phyloP scores from a whole-genome alignment of 2,113 vertebrate genomes.

The Telmatochromis brachygnathus region DNA sequence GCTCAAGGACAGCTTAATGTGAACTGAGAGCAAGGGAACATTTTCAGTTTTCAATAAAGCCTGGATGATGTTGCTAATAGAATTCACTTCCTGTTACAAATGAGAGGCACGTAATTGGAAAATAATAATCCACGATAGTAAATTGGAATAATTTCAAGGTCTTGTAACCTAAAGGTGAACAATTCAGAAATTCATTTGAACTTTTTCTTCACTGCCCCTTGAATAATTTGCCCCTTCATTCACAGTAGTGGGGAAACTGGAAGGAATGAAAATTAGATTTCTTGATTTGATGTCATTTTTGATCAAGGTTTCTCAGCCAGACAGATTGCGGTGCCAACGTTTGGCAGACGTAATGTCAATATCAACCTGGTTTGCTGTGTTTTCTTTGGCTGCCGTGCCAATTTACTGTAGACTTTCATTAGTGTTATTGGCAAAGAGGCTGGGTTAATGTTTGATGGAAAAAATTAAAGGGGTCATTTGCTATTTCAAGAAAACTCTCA shows the following conservation, averaged over 20 bases:
- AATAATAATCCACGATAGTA: constrained; percentile 2
- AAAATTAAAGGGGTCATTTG: constrained; percentile 10
- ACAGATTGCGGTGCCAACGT: constrained; percentile 5
- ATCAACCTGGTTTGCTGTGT: constrained; percentile 37
- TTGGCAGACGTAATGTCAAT: constrained; percentile 31
- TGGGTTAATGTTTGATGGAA: constrained; percentile 35
- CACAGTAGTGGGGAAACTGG: background rate
- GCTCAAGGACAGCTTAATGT: constrained; percentile 1
- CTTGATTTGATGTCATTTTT: constrained; percentile 52
- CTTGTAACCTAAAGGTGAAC: constrained; percentile 10
- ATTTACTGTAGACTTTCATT: constrained; percentile 33
- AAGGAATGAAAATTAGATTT: constrained; percentile 35
- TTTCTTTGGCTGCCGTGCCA: constrained; percentile 36
- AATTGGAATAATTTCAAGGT: constrained; percentile 16
- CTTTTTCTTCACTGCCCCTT: background rate
- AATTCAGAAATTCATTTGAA: constrained; percentile 5
- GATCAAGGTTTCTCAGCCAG: constrained; percentile 29
- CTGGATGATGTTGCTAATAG: background rate
- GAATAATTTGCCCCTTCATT: background rate
- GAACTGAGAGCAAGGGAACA: background rate
- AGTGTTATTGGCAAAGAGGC: constrained; percentile 31
- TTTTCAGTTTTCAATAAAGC: background rate
- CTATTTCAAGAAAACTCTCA: constrained; percentile 9
- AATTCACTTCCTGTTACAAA: background rate
- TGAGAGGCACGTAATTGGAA: background rate